Evolutionary conservation across 2,888 invertebrate species (phyloP).

Genomic region (Neoascia interrupta): DNA sequence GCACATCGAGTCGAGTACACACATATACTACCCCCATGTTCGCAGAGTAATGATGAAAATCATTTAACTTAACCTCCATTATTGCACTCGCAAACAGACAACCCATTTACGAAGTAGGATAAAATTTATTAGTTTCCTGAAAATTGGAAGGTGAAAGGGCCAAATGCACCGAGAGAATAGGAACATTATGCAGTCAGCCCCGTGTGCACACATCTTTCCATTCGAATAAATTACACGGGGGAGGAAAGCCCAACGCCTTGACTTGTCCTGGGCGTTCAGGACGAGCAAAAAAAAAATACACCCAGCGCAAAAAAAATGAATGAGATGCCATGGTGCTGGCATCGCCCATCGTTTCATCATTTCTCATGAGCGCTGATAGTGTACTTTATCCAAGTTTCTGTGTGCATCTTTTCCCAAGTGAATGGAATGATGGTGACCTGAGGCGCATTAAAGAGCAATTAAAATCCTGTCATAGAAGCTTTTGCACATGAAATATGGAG

Average conservation of each 20-base stretch:
- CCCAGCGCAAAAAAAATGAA: slow-evolving; percentile 15
- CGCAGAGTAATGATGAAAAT: slow-evolving; percentile 52
- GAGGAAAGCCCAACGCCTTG: slow-evolving; percentile 40
- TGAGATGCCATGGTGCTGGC: slow-evolving; percentile 1
- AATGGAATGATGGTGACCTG: slow-evolving; percentile 60
- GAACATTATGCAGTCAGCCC: slow-evolving; percentile 30
- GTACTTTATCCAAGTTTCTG: slow-evolving; percentile 42
- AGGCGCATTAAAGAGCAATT: slow-evolving; percentile 69
- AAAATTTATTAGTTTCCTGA: slow-evolving; percentile 64
- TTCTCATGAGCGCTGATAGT: slow-evolving; percentile 49
- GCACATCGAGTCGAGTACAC: not conserved
- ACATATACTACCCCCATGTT: not conserved
- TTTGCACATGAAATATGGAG: slow-evolving; percentile 68
- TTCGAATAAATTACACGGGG: slow-evolving; percentile 51
- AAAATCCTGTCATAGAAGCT: slow-evolving; percentile 69
- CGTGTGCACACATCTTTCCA: slow-evolving; percentile 24
- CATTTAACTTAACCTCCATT: slow-evolving; percentile 59
- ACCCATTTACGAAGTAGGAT: slow-evolving; percentile 52
- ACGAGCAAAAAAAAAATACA: not conserved
- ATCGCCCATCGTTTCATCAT: slow-evolving; percentile 45
- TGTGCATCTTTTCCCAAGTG: slow-evolving; percentile 25
- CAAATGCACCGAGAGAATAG: slow-evolving; percentile 16
- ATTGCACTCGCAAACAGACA: slow-evolving; percentile 59
- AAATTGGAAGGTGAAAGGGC: slow-evolving; percentile 33
- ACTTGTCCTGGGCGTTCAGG: slow-evolving; percentile 14